Evolutionary conservation across 2,113 vertebrate genomes (phyloP).

Genomic region (Asarcornis scutulata): DNA sequence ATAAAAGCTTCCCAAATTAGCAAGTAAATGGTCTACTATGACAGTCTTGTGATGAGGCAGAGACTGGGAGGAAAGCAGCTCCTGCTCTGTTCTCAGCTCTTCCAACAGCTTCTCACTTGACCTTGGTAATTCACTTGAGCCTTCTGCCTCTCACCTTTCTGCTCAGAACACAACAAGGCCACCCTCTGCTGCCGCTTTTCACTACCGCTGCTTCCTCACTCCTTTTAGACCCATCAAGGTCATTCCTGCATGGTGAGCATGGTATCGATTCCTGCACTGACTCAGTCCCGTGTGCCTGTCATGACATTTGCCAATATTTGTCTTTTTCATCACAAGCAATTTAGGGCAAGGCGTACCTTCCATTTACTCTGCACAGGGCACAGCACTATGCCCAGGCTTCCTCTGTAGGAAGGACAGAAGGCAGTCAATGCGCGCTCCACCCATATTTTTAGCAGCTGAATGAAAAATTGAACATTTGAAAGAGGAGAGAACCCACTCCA

Average conservation of each 20-base stretch:
- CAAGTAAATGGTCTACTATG: neutral
- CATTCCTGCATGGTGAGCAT: rapidly evolving
- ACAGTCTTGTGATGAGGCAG: neutral
- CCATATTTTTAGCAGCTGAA: neutral
- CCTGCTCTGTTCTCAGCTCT: constrained; percentile 41
- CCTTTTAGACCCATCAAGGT: neutral
- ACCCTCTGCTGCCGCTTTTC: neutral
- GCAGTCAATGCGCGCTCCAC: neutral
- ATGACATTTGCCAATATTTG: neutral
- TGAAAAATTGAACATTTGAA: constrained; percentile 13
- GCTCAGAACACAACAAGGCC: neutral
- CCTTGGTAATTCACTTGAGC: constrained; percentile 6
- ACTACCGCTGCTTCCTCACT: neutral
- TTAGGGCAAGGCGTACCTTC: neutral
- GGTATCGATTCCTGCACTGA: neutral
- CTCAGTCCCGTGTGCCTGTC: neutral
- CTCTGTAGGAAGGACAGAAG: neutral
- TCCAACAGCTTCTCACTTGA: constrained; percentile 11
- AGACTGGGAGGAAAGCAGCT: neutral
- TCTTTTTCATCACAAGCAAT: neutral
- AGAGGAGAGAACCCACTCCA: neutral
- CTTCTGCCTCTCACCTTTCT: neutral
- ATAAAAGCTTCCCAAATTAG: constrained; percentile 68
- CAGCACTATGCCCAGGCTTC: neutral
- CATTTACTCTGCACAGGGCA: neutral